Percentiles rank a stretch among this genome's conserved stretches.
Evolutionary conservation across 2,888 invertebrate species (phyloP).

Genomic region (Drosophila diplacantha): DNA sequence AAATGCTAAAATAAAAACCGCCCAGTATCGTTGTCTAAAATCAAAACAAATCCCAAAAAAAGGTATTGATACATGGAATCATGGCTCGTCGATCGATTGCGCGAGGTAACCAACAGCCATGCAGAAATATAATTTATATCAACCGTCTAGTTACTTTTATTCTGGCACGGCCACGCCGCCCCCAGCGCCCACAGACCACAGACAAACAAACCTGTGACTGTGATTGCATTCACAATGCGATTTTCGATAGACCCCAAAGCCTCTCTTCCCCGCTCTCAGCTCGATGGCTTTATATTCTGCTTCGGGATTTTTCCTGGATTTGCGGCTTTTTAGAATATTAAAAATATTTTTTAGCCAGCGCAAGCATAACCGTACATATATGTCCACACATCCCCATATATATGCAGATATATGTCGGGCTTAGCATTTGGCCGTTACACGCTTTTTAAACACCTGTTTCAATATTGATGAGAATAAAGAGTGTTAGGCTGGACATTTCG

Average conservation of each 20-base stretch:
- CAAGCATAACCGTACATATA: slow-evolving; percentile 8
- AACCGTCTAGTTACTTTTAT: slow-evolving; percentile 55
- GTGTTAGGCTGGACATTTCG: slow-evolving; percentile 28
- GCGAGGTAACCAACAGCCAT: slow-evolving; percentile 48
- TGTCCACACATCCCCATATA: neutral
- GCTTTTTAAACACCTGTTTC: slow-evolving; percentile 65
- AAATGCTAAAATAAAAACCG: slow-evolving; percentile 60
- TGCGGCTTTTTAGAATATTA: slow-evolving; percentile 69
- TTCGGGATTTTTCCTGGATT: slow-evolving; percentile 56
- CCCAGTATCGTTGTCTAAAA: slow-evolving; percentile 54
- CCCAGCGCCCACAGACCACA: slow-evolving; percentile 25
- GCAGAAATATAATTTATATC: slow-evolving; percentile 65
- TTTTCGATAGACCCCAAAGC: slow-evolving; percentile 38
- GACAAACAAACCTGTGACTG: slow-evolving; percentile 43
- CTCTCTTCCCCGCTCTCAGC: slow-evolving; percentile 16
- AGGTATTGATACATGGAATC: slow-evolving; percentile 6
- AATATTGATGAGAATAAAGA: slow-evolving; percentile 67
- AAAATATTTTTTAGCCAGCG: slow-evolving; percentile 49
- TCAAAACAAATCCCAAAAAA: slow-evolving; percentile 53
- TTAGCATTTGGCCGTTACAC: slow-evolving; percentile 57
- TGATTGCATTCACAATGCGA: slow-evolving; percentile 57
- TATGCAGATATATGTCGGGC: slow-evolving; percentile 25
- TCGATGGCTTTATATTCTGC: slow-evolving; percentile 37
- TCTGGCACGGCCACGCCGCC: slow-evolving; percentile 21
- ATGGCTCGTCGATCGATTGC: slow-evolving; percentile 29